Evolutionary conservation across 2,797 vertebrate genomes (phyloP).

Genomic region (Philypnodon macrostomus): DNA sequence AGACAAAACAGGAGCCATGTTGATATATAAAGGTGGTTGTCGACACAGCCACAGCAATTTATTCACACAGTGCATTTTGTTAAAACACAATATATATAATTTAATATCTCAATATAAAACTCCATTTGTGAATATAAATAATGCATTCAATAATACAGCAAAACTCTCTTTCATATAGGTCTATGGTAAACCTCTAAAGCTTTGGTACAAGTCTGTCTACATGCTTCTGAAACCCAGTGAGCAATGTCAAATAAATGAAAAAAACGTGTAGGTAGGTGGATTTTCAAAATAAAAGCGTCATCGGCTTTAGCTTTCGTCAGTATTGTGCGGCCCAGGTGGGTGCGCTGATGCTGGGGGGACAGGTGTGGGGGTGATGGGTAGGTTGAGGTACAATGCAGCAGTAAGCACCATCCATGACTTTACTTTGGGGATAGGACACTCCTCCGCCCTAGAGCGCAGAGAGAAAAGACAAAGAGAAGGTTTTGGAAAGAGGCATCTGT

Average conservation of each 20-base stretch:
- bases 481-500: slow-evolving; percentile 1
- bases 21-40: slow-evolving; percentile 85
- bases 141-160: slow-evolving; percentile 90
- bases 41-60: slow-evolving; percentile 86
- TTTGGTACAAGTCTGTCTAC: slow-evolving; percentile 82
- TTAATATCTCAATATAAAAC: slow-evolving; percentile 86
- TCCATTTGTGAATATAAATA: slow-evolving; percentile 92
- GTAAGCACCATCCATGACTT: slow-evolving; percentile 82
- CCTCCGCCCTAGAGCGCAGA: slow-evolving; percentile 56
- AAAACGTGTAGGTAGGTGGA: slow-evolving; percentile 13
- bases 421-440: slow-evolving; percentile 61
- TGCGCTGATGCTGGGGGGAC: slow-evolving; percentile 79
- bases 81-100: slow-evolving; percentile 89
- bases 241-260: slow-evolving; percentile 22
- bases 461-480: slow-evolving; percentile 2
- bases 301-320: slow-evolving; percentile 63
- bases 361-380: slow-evolving; percentile 82
- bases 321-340: slow-evolving; percentile 85
- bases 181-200: no score
- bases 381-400: slow-evolving; percentile 88
- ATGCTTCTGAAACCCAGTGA: slow-evolving; percentile 37
- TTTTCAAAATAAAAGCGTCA: slow-evolving; percentile 35
- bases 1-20: slow-evolving; percentile 35
- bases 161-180: slow-evolving; percentile 73
- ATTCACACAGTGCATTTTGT: slow-evolving; percentile 89